These are phyloP conservation scores for Poecilia wingei DNA, from an alignment of 2,797 vertebrate genomes.

Conservation along the genomic window DNA sequence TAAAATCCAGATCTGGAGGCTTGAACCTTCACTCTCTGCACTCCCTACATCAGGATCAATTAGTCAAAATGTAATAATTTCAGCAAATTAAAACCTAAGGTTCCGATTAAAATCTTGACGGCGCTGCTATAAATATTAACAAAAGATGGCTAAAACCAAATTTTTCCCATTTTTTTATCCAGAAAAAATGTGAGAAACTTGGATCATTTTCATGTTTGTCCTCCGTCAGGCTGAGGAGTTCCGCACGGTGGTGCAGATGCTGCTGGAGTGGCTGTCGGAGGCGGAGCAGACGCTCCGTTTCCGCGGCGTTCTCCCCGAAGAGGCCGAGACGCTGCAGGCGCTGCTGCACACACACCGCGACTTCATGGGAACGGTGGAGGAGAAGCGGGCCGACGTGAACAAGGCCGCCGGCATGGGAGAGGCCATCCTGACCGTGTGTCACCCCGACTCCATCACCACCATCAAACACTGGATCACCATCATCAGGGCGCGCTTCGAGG, in stretches of 20 bases:
- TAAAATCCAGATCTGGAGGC: background rate
- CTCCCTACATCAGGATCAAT: background rate
- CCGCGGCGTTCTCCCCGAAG: constrained; percentile 94
- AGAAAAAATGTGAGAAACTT: background rate
- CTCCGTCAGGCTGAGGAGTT: constrained; percentile 92
- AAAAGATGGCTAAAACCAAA: background rate
- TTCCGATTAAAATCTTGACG: no score
- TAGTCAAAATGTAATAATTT: no score
- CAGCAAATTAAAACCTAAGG: no score
- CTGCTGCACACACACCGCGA: constrained; percentile 91
- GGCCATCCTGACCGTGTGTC: constrained; percentile 89
- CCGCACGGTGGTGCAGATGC: constrained; percentile 89
- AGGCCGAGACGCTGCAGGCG: constrained; percentile 89
- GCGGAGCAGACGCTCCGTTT: constrained; percentile 97
- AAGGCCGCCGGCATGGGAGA: constrained; percentile 92
- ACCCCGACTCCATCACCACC: constrained; percentile 96
- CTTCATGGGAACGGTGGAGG: constrained; percentile 98
- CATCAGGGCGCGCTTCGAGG: constrained; percentile 96
- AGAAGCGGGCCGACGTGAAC: constrained; percentile 90
- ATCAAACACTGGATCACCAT: constrained; percentile 99
- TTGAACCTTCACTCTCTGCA: background rate
- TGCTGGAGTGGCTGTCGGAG: constrained; percentile 97
- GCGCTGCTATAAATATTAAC: background rate
- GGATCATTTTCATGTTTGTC: background rate
- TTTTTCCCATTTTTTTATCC: background rate